Base-by-base conservation (phyloP, 1,140 invertebrate species). In the Pseudoatta argentina region DNA sequence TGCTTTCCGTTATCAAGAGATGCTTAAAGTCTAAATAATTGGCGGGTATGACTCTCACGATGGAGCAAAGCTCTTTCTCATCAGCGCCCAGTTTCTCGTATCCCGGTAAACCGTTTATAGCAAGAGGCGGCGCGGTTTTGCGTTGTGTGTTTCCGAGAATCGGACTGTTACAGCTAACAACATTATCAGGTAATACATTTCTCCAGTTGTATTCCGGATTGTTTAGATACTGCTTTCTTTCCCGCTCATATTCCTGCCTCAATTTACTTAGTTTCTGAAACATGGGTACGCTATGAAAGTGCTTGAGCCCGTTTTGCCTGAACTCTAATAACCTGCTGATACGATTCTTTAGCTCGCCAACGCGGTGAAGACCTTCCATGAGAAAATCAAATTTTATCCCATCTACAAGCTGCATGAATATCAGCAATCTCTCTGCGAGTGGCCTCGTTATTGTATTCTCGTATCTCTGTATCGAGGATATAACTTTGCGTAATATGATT, bases 31-130 rank as follows among this genome's bases (percentile, higher is more conserved):
- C 97, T 55, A 98, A 94, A 93, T 97, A 99, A 10, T 97, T 97
- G 81, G 96, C 95, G 0, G 98, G 98, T 21, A 97, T 93, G 8
- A 99, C 93, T 88, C 98, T 96, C 2, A 97, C 95, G 44, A 94
- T 95, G 0, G 98, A 97, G 93, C 98, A 98, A 5, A 99, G 94
- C 51, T 97, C 96, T 90, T 95, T 97, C 93, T 99, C 98, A 61
- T 96, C 96, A 0, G 95, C 91, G 12, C 95, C 96, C n/a, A 99
- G 94, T 89, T 97, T 97, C 24, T 98, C 97, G 93, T 97, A 98
- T 1, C 97, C 97, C 14, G 98, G 98, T 72, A 98, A 93, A 77
- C 97, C 97, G 78, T 96, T 91, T 88, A 98, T 97, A 73, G 98
- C 97, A 27, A 99, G 94, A 14, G 97, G 97, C 0, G 97, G 96